Base-by-base conservation (phyloP, 2,888 invertebrate species). In the Heliconius ethilla region DNA sequence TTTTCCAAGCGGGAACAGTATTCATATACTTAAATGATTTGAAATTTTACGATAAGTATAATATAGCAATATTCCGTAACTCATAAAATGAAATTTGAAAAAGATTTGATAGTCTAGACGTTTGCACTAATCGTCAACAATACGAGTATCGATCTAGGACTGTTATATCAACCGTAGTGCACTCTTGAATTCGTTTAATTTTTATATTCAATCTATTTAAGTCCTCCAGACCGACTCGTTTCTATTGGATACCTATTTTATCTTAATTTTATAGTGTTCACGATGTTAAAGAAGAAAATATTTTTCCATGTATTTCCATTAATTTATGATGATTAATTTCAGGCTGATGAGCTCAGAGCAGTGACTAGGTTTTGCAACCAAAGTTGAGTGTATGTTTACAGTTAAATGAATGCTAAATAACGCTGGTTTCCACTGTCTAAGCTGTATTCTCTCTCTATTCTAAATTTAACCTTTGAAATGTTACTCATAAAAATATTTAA, bases 81-180 rank as follows among this genome's bases (percentile, higher is more conserved):
- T 22, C 62, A 6, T 63, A 29, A 40, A 27, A 70, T 70, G 3
- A 62, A 63, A 70, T 62, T 63, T 76, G 22, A 25, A 33, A 59
- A 29, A 40, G 37, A 70, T 76, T 29, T 70, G 18, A 63, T n/a
- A 45, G 75, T 75, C 75, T 75, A 76, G 76, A 76, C 62, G 62
- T 63, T 70, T 70, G 45, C 63, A 70, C 29, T 69, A 70, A 70
- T 55, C 70, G 29, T 55, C 33, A 33, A 29, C 13, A 55, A 70
- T n/a, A 22, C 33, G n/a, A 33, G 33, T n/a, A 55, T 70, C 13
- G 29, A 70, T 70, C 11, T 3, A 22, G 11, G 22, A 55, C n/a
- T 55, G 22, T 67, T 37, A 70, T 55, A 51, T 70, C 29, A 70
- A 51, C 51, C 2, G 51, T 22, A 33, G 33, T 22, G 22, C 33